A percentile compares a stretch with the other conserved stretches of the same genome.
Evolutionary conservation across 2,888 invertebrate species (phyloP).

Genomic region (Agrochola lychnidis): DNA sequence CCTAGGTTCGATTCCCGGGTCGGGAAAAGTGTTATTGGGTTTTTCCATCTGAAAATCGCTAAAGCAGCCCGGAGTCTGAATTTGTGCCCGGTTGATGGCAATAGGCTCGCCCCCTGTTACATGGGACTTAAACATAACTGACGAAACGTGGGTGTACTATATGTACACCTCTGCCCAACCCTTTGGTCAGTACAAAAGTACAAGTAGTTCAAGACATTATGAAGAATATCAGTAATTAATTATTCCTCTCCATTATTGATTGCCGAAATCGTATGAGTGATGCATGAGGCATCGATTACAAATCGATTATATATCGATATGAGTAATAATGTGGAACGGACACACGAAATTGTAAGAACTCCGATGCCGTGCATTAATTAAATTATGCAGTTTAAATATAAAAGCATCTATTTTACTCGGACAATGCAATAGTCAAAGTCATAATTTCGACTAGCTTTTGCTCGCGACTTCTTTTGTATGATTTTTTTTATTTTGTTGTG

Average conservation of each 20-base stretch:
- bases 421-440: background rate
- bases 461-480: background rate
- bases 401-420: background rate
- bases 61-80: too few relatives aligned
- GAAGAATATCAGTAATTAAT: slow-evolving; percentile 7
- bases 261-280: slow-evolving; percentile 41
- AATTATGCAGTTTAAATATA: slow-evolving; percentile 6
- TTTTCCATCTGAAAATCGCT: too few relatives aligned
- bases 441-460: background rate
- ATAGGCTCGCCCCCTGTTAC: background rate
- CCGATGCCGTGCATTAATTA: slow-evolving; percentile 3
- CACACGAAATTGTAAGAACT: slow-evolving; percentile 13
- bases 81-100: background rate
- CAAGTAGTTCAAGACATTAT: background rate
- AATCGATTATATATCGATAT: slow-evolving; percentile 39
- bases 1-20: too few relatives aligned
- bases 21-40: too few relatives aligned
- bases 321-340: slow-evolving; percentile 42
- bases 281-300: slow-evolving; percentile 35
- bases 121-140: background rate
- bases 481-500: background rate
- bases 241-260: slow-evolving; percentile 32
- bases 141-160: background rate
- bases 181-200: background rate
- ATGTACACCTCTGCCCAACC: background rate